Evolutionary conservation across 2,113 vertebrate genomes (phyloP).

Genomic region (Paralichthys olivaceus): DNA sequence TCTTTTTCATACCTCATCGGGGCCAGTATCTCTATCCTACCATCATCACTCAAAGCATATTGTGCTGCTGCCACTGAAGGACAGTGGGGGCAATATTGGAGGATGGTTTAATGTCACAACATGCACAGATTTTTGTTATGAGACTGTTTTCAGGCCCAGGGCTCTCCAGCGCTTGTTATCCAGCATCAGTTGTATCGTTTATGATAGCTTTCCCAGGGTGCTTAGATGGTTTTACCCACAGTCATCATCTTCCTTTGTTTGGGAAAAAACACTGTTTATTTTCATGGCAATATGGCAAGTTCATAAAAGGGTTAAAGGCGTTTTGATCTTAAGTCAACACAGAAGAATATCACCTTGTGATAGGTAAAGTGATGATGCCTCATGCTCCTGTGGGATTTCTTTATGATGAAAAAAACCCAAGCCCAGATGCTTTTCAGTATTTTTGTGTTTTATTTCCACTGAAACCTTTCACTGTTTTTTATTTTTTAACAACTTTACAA

Average conservation of each 20-base stretch:
- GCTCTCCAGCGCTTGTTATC: constrained; percentile 35
- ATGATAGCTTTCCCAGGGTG: constrained; percentile 40
- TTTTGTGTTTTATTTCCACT: neutral
- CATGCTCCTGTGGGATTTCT: neutral
- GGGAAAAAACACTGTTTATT: constrained; percentile 23
- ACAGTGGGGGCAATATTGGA: constrained; percentile 6
- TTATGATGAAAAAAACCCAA: constrained; percentile 5
- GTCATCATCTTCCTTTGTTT: constrained; percentile 20
- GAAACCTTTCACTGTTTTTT: neutral
- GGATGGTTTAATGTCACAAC: constrained; percentile 42
- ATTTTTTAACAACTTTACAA: too few species aligned
- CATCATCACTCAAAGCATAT: constrained; percentile 13
- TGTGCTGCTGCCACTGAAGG: constrained; percentile 19
- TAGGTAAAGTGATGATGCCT: constrained; percentile 20
- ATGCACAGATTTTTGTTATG: constrained; percentile 37
- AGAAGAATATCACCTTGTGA: constrained; percentile 29
- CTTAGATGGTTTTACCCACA: constrained; percentile 38
- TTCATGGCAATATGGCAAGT: constrained; percentile 17
- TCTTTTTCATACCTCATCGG: constrained; percentile 25
- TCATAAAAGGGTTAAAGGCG: constrained; percentile 11
- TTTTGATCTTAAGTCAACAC: constrained; percentile 25
- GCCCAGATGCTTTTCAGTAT: constrained; percentile 1
- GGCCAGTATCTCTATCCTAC: constrained; percentile 19
- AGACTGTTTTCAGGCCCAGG: constrained; percentile 34
- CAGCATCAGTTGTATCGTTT: constrained; percentile 32